Evolutionary conservation across 2,797 vertebrate species (phyloP).

Genomic region (Cirrhinus mrigala): DNA sequence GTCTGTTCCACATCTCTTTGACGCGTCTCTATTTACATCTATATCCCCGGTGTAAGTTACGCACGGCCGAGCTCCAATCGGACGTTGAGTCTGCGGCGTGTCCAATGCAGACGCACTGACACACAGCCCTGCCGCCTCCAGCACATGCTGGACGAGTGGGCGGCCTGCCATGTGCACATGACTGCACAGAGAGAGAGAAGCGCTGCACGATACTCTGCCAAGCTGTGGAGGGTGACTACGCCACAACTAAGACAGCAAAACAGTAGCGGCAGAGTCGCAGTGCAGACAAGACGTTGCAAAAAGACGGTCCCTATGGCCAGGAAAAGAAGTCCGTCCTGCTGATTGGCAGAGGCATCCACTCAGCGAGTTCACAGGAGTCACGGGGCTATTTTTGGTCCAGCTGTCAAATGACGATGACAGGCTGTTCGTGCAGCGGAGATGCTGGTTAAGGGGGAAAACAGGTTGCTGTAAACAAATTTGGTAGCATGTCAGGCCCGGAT

Average conservation of each 20-base stretch:
- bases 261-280: background rate
- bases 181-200: conserved; percentile 61
- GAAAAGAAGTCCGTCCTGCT: conserved; percentile 56
- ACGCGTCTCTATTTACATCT: conserved; percentile 65
- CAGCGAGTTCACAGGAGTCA: conserved; percentile 71
- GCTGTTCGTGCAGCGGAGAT: conserved; percentile 68
- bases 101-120: conserved; percentile 57
- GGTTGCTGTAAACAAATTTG: conserved; percentile 74
- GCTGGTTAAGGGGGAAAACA: conserved; percentile 70
- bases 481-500: conserved; percentile 79
- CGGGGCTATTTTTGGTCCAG: conserved; percentile 79
- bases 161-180: conserved; percentile 74
- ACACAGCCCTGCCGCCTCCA: conserved; percentile 62
- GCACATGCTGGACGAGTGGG: conserved; percentile 65
- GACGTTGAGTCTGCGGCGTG: conserved; percentile 59
- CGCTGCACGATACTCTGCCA: conserved; percentile 63
- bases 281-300: background rate
- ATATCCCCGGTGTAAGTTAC: conserved; percentile 65
- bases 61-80: conserved; percentile 61
- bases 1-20: conserved; percentile 27
- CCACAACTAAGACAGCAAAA: background rate
- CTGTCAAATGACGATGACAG: conserved; percentile 80
- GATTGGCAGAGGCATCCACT: conserved; percentile 72
- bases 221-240: conserved; percentile 40
- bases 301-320: conserved; percentile 31